Base-by-base conservation (phyloP, 2,797 vertebrate genomes). In the Scyliorhinus canicula region DNA sequence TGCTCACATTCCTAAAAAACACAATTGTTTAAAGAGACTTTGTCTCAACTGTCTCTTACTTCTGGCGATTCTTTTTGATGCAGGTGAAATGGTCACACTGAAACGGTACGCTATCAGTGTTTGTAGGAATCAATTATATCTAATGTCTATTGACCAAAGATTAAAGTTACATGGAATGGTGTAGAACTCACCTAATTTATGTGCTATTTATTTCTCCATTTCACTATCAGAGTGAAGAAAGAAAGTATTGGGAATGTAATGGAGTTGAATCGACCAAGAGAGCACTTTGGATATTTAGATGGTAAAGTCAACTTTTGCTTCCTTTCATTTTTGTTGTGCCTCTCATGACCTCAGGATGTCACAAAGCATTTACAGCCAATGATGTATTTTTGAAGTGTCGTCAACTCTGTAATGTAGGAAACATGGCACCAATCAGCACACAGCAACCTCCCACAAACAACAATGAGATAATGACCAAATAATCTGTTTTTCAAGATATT, bases 251-350 rank as follows among this genome's bases (percentile, higher is more conserved):
- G 28, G 44, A 50, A 35, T 94, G 63, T 1, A 35, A 40, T 40
- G 16, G 31, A 21, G 4, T 35, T n/a, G 19, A 50, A 35, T 31
- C 2, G 3, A 1, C 4, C 67, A 35, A 94, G 44, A 74, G 4
- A 71, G 6, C 93, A 35, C 69, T 74, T 94, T 94, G 93, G 93
- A 69, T 52, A 50, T 52, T 50, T 74, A 19, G 93, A 94, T 71
- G 93, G 93, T 94, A n/a, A 74, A 31, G 67, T n/a, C 50, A 74
- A 52, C 35, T 52, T 93, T 11, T 44, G 63, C 24, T 67, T 71
- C 24, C 28, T 40, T 40, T n/a, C n/a, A 91, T 26, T 90, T 21
- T 21, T 11, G 2, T 4, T 40, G 3, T n/a, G 8, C 7, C 57
- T 91, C 40, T 91, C n/a, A 91, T 21, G 21, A 91, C 2, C n/a